Evolutionary conservation across 2,888 invertebrate genomes (phyloP), one percentile per base, ranked within the genome.

Genomic region (Blastobasis adustella): DNA sequence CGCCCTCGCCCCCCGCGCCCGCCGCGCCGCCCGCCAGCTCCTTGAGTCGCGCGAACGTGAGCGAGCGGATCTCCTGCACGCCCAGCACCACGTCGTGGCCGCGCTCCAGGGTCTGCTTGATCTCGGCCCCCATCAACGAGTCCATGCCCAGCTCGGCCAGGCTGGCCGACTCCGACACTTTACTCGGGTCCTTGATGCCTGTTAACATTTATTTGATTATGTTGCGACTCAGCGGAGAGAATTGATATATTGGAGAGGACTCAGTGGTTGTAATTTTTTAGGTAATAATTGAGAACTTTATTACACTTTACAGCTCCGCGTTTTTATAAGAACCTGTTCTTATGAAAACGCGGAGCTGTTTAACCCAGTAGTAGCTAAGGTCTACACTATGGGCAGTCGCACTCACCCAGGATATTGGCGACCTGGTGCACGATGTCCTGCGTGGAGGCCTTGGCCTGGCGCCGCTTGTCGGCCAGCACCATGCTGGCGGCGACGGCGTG

Each of bases 121-220:
- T 97, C 90, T 99, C 99, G 1, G 99, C 98, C 46, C 98, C 98
- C 99, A 99, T 99, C 61, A 99, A 88, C 2, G 98, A 98, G 78
- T 99, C 99, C 93, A 99, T 96, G 56, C 99, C 99, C 44, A 99
- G 91, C 79, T 99, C 99, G 38, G 97, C 96, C 47, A 99, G 88
- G 45, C 94, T 94, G 5, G 95, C 92, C 38, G 91, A 90, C 45
- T 92, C 90, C 56, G 95, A 76, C 39, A 98, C 91, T 56, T 94
- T 93, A 62, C 91, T 92, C 0, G 93, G 87, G 69, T 99, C 97
- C 78, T 97, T 96, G 68, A 99, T 93, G 55, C 96, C 95, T 90
- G 76, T 37, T 10, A 8, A 23, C 2, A 23, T 23, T 2, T 23
- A 23, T 23, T 23, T 3, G 23, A 23, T 23, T 23, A 23, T 23